These are phyloP conservation scores for Elaphurus davidianus DNA, from an alignment of 2,113 vertebrate genomes.

Conservation along the genomic window DNA sequence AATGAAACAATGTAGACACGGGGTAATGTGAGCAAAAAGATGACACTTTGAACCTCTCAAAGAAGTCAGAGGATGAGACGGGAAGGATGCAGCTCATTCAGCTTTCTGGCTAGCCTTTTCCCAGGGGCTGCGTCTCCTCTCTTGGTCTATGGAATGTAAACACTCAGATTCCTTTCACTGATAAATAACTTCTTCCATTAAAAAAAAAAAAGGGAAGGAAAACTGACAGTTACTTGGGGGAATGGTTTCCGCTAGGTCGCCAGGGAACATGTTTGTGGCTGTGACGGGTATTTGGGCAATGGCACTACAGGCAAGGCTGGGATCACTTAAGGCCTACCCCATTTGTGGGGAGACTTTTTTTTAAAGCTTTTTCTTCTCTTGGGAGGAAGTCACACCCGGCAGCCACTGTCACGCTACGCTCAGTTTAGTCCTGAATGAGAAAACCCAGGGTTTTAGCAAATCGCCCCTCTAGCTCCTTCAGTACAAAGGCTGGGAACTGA, in stretches of 20 bases:
- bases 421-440: neutral
- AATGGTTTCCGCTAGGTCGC: neutral
- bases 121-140: neutral
- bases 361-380: slow-evolving; percentile 20
- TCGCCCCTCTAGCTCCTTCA: neutral
- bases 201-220: neutral
- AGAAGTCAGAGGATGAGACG: neutral
- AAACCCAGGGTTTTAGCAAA: neutral
- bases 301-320: neutral
- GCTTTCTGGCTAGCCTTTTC: neutral
- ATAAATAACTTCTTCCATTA: slow-evolving; percentile 38
- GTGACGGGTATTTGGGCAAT: slow-evolving; percentile 6
- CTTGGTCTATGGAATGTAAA: slow-evolving; percentile 44
- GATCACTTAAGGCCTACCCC: slow-evolving; percentile 20
- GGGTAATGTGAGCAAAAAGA: neutral
- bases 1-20: neutral
- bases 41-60: neutral
- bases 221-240: neutral
- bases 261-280: neutral
- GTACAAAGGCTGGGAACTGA: slow-evolving; percentile 32
- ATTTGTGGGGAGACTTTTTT: neutral
- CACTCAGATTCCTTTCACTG: slow-evolving; percentile 47
- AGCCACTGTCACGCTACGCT: neutral
- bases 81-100: neutral
- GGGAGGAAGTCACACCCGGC: neutral